Evolutionary conservation across 1,140 invertebrate species (phyloP).

Genomic region (Doryteuthis pealeii): DNA sequence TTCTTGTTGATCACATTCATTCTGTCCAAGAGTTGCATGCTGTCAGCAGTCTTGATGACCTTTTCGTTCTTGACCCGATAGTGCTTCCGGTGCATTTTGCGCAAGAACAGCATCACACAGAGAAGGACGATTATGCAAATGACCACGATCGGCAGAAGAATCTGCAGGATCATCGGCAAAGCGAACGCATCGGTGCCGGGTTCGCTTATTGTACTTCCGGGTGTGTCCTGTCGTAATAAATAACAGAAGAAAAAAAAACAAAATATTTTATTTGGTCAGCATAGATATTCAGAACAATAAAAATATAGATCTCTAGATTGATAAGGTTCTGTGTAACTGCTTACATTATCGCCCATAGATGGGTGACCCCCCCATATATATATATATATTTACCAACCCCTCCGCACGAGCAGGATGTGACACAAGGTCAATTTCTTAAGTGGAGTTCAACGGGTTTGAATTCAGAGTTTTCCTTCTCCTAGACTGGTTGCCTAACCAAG

Average conservation of each 20-base stretch:
- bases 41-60: conserved; percentile 42
- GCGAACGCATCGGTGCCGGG: background rate
- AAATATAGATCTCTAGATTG: background rate
- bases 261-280: too few relatives aligned
- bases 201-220: background rate
- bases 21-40: conserved; percentile 45
- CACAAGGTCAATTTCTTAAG: too few relatives aligned
- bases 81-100: background rate
- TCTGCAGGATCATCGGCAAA: background rate
- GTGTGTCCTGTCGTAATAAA: background rate
- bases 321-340: too few relatives aligned
- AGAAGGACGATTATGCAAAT: background rate
- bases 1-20: conserved; percentile 54
- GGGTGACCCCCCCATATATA: too few relatives aligned
- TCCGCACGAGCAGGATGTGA: too few relatives aligned
- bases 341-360: too few relatives aligned
- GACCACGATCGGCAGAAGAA: background rate
- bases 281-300: background rate
- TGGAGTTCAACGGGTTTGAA: too few relatives aligned
- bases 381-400: too few relatives aligned
- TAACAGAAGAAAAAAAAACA: background rate
- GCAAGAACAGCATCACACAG: background rate
- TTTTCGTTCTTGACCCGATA: conserved; percentile 14
- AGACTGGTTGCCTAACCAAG: too few relatives aligned
- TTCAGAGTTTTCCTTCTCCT: too few relatives aligned